phyloP scores from a whole-genome alignment of 2,113 vertebrate species.

The Muscicapa adusta region DNA sequence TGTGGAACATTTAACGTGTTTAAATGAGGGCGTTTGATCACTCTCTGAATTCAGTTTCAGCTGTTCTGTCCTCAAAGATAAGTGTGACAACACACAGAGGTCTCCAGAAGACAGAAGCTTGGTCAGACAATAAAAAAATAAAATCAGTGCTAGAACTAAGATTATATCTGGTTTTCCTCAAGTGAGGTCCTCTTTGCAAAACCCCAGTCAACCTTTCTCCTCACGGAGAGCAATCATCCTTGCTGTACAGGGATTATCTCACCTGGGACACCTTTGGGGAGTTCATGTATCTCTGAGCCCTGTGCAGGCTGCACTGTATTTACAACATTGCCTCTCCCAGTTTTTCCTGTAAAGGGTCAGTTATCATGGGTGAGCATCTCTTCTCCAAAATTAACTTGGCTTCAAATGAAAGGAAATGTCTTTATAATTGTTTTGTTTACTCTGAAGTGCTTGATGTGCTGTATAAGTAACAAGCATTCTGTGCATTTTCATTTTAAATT shows the following conservation, averaged over 20 bases:
- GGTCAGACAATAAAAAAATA: neutral
- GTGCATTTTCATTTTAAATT: neutral
- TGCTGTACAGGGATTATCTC: rapidly evolving
- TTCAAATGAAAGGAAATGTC: conserved; percentile 20
- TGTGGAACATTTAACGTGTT: neutral
- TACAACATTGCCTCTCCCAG: neutral
- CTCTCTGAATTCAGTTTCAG: neutral
- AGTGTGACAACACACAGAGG: neutral
- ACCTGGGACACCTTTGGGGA: neutral
- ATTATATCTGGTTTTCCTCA: neutral
- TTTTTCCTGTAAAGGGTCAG: conserved; percentile 19
- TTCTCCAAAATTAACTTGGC: conserved; percentile 49
- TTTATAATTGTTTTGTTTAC: conserved; percentile 53
- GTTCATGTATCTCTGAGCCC: neutral
- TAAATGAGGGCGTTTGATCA: neutral
- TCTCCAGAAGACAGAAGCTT: neutral
- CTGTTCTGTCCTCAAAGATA: neutral
- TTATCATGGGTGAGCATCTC: conserved; percentile 44
- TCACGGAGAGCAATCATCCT: neutral
- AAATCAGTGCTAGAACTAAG: neutral
- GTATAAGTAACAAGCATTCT: neutral
- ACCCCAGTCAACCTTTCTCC: neutral
- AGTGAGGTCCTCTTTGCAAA: neutral
- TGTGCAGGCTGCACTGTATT: neutral
- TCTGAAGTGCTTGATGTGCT: neutral